Base-by-base conservation (phyloP, 2,797 vertebrate genomes). In the Paedocypris micromegethes region DNA sequence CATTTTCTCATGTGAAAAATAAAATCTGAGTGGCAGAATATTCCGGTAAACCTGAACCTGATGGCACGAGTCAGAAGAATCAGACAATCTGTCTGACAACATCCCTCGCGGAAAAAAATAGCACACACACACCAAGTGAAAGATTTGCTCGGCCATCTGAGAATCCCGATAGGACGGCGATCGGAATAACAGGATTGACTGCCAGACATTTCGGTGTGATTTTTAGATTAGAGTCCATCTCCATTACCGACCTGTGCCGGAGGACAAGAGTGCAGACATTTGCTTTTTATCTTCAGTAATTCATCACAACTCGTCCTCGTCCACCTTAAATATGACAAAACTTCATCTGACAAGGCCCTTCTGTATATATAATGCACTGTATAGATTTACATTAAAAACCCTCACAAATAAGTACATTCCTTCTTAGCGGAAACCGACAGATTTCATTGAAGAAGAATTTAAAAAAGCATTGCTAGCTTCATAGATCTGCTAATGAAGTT, bases 401-500 rank as follows among this genome's bases (percentile, higher is more conserved):
- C 23, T 23, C 23, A 23, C 1, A 23, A 23, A 23, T 1, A 23
- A 23, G 23, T 23, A 23, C 1, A 23, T 23, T 23, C 23, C 23
- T 23, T 23, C 23, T 23, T 23, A 23, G 23, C 23, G 23, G 23
- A 23, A 74, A 54, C 49, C 5, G 3, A 46, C 56, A 37, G 9
- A 53, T 67, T 68, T 64, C 23, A 45, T 23, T 23, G 62, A 67
- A 66, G 66, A 50, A 64, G 76, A 73, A 65, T n/a, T 38, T 48
- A 62, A 60, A 56, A 23, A 73, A 53, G 58, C 49, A 47, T 50
- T 64, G 66, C 59, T 48, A 60, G 66, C 70, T 72, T 61, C 61
- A 72, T 73, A 66, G 64, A 78, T 78, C 64, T 64, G 46, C 70
- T 75, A 76, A 80, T 79, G 69, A 72, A 53, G 65, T 78, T 72